Base-by-base conservation (phyloP, 2,797 vertebrate genomes). In the Anableps anableps region DNA sequence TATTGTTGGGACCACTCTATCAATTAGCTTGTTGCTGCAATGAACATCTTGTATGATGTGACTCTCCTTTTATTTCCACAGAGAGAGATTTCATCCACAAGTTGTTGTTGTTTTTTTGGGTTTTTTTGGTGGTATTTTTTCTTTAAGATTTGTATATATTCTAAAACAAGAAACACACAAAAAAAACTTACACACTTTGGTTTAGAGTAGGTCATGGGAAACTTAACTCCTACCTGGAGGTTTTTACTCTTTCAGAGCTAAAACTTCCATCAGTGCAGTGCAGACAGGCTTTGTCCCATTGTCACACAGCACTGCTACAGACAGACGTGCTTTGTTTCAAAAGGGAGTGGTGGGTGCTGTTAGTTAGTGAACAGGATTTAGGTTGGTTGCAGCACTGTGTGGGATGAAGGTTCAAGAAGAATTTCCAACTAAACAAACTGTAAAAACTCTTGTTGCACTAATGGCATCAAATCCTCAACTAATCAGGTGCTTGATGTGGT, bases 401-500 rank as follows among this genome's bases (percentile, higher is more conserved):
- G 87, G 88, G 87, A 84, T 71, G 55, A 81, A 74, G 68, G 47
- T 79, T 81, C 72, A 83, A 76, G 78, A 74, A 74, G 77, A 85
- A 82, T 83, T 88, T 72, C 7, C 23, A 78, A 73, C n/a, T 72
- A 34, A 38, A 77, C 74, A 83, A 68, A 66, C 53, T 36, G 50
- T 34, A 82, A 85, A 80, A 75, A 70, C 80, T 62, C 23, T 2
- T 23, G 85, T 82, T 72, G 62, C 81, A 62, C 72, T 74, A 62
- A 80, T 1, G 10, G 73, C 80, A 91, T 87, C 26, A 78, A 84
- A 80, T 86, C 64, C 1, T 47, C 84, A 88, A 90, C 93, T 90
- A 92, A 93, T 93, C 92, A 88, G 62, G 11, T 47, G 83, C 91
- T 93, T 95, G 91, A 94, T 93, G 93, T 91, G 89, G 90, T 75